Conservation (phyloP, 2,888 invertebrate genomes). For the Thalpophila matura region DNA sequence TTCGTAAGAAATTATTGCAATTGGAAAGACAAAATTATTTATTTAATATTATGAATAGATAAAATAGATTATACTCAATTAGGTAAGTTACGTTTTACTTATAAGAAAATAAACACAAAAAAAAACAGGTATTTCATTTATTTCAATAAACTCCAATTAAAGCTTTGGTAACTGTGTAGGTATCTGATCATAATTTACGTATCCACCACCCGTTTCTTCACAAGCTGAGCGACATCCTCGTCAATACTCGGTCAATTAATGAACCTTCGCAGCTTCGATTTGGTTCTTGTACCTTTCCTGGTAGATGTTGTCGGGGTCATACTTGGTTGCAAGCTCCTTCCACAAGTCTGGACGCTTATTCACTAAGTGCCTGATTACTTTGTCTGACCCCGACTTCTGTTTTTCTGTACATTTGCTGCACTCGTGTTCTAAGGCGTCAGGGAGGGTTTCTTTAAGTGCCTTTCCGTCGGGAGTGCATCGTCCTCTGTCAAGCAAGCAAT, state of each 20-base stretch:
- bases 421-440: slow-evolving; percentile 93
- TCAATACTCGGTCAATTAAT: slow-evolving; percentile 19
- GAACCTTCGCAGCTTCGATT: slow-evolving; percentile 74
- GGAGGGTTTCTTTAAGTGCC: slow-evolving; percentile 91
- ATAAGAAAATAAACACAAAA: neutral
- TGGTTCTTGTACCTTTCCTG: slow-evolving; percentile 91
- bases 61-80: neutral
- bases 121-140: slow-evolving; percentile 30
- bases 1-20: too few species aligned
- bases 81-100: neutral
- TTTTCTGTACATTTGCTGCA: slow-evolving; percentile 93
- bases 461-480: slow-evolving; percentile 93
- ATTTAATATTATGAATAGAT: neutral
- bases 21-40: too few species aligned
- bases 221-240: slow-evolving; percentile 1
- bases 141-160: slow-evolving; percentile 53
- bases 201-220: slow-evolving; percentile 42
- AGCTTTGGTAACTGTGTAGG: slow-evolving; percentile 50
- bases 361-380: slow-evolving; percentile 92
- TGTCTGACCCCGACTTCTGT: slow-evolving; percentile 90
- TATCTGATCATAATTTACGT: slow-evolving; percentile 34
- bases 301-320: slow-evolving; percentile 93
- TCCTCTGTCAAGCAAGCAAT: slow-evolving; percentile 92
- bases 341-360: slow-evolving; percentile 93
- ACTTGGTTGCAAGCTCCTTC: slow-evolving; percentile 92